Evolutionary conservation across 2,113 vertebrate species (phyloP), one percentile per base, ranked within the genome.

Genomic region (Amazona vittata): DNA sequence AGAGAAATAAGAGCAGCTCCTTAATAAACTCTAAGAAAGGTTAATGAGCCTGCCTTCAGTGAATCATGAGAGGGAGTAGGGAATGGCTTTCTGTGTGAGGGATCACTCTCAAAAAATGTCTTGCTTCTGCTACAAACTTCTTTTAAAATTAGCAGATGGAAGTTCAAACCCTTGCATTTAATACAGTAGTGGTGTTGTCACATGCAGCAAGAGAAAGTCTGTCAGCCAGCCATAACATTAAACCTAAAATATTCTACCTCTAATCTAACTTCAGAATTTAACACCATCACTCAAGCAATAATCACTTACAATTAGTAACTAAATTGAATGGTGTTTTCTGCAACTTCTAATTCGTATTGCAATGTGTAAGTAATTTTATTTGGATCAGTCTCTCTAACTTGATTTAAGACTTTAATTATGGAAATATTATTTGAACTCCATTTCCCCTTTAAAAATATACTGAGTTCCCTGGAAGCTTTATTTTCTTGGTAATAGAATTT

Each of bases 371-470:
- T 90, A 94, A 95, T 95, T 90, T 92, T 96, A 78, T 94, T 94
- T 97, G 67, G 50, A 82, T 93, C 92, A 74, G 65, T 67, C 81
- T 96, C 80, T 95, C 44, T 92, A 96, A 94, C 79, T 90, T 97
- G 86, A 96, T 97, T 97, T 96, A 96, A 91, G 76, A 92, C 83
- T 94, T 97, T 93, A 97, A 92, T 97, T 96, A 92, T 49, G 89
- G 65, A 93, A 97, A 90, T 91, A 95, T 73, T 94, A 91, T 96
- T 97, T 96, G 80, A 49, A 69, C 67, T 96, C 55, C 68, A 83
- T 95, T 95, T 96, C 85, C 73, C 94, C 71, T 91, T 94, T 93
- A 96, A 97, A 92, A 97, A 79, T 71, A 13, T 96, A 92, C 92
- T 52, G 50, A 15, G 2, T 70, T 37, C 39, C 19, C 52, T 93